phyloP scores from a whole-genome alignment of 1,140 invertebrate genomes.

The Lasioglossum albipes region DNA sequence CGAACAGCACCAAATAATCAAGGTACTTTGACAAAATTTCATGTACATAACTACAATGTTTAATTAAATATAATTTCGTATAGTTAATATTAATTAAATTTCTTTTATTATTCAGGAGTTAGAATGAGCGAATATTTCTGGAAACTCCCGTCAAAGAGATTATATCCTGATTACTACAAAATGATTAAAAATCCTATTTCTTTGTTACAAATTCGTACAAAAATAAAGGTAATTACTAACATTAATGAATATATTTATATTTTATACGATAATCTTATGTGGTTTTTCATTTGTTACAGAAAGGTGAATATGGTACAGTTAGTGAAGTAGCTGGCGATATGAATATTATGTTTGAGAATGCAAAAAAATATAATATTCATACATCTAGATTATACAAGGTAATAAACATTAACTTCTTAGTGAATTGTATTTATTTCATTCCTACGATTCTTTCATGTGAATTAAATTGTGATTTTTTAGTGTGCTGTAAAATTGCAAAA shows the following conservation, averaged over 20 bases:
- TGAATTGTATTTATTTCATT: conserved; percentile 26
- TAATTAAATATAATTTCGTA: neutral
- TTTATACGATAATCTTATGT: conserved; percentile 14
- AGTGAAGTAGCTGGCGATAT: conserved; percentile 96
- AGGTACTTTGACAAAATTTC: conserved; percentile 77
- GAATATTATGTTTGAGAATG: conserved; percentile 99
- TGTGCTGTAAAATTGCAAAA: conserved; percentile 90
- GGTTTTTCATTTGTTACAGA: conserved; percentile 76
- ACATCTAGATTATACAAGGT: conserved; percentile 93
- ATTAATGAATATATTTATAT: conserved; percentile 20
- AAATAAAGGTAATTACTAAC: conserved; percentile 85
- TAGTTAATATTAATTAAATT: neutral
- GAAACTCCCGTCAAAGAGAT: conserved; percentile 92
- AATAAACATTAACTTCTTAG: conserved; percentile 53
- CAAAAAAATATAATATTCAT: conserved; percentile 95
- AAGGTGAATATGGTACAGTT: conserved; percentile 91
- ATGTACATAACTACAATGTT: neutral
- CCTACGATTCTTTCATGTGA: conserved; percentile 9
- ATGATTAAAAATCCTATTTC: conserved; percentile 98
- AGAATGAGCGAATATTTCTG: conserved; percentile 93
- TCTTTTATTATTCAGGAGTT: conserved; percentile 78
- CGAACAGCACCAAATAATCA: conserved; percentile 85
- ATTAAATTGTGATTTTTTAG: conserved; percentile 74
- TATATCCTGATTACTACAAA: conserved; percentile 98
- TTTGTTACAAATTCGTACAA: conserved; percentile 94